phyloP scores from a whole-genome alignment of 2,888 invertebrate genomes.

The Lapara coniferarum region DNA sequence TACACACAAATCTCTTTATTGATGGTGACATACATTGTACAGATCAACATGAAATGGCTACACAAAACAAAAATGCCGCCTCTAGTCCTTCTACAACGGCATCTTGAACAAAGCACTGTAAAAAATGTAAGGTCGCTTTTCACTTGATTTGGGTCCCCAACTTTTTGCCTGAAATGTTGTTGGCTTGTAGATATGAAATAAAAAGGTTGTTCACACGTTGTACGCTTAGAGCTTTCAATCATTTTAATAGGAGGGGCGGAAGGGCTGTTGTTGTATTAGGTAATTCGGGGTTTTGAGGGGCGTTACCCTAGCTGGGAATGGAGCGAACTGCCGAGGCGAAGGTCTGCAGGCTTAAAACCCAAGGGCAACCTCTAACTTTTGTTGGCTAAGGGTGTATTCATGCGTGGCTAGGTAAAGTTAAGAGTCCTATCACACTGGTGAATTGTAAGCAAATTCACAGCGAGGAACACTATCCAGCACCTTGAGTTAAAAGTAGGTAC shows the following conservation, averaged over 20 bases:
- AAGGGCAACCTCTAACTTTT: no score
- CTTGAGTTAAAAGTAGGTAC: no score
- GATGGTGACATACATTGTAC: neutral
- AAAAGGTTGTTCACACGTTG: constrained; percentile 13
- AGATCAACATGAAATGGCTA: neutral
- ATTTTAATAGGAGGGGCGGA: constrained; percentile 6
- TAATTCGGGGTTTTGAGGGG: neutral
- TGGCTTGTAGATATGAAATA: constrained; percentile 9
- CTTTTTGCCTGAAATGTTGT: constrained; percentile 39
- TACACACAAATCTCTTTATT: no score
- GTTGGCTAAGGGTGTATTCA: no score
- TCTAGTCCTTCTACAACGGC: constrained; percentile 49
- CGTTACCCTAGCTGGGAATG: no score
- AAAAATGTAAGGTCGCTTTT: constrained; percentile 49
- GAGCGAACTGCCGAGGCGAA: no score
- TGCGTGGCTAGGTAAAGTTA: no score
- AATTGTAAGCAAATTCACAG: no score
- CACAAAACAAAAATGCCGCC: constrained; percentile 23
- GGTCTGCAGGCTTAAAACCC: no score
- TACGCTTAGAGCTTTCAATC: neutral
- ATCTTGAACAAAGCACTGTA: constrained; percentile 54
- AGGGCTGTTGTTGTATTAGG: neutral
- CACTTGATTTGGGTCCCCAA: constrained; percentile 50
- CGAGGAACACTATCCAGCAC: no score
- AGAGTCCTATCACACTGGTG: no score